A percentile compares a stretch with the other conserved stretches of the same genome.
Evolutionary conservation across 92 coral and sea anemone genomes (phyloP).

Genomic region (Paramuricea clavata): DNA sequence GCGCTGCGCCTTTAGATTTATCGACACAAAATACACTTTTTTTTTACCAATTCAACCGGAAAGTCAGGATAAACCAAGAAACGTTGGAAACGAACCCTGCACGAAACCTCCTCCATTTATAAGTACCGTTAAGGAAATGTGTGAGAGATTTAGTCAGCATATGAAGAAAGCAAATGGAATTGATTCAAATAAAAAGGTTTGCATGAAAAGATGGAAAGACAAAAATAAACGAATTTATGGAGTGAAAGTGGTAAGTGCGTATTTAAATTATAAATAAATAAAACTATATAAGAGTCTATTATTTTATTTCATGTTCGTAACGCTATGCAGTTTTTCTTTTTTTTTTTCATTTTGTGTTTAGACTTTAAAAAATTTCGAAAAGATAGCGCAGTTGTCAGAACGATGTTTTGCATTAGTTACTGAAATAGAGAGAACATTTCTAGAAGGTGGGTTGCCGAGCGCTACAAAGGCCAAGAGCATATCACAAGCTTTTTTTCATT

Average conservation of each 20-base stretch:
- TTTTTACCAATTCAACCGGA: conserved; percentile 13
- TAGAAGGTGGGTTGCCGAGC: not conserved
- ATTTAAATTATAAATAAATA: not conserved
- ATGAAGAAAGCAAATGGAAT: not conserved
- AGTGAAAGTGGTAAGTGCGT: not conserved
- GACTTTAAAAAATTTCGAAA: conserved; percentile 11
- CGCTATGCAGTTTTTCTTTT: no score
- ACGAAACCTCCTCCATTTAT: conserved; percentile 23
- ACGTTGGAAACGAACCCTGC: not conserved
- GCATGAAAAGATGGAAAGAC: conserved; percentile 17
- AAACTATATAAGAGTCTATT: no score
- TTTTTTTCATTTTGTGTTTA: not conserved
- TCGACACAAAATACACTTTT: not conserved
- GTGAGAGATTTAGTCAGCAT: not conserved
- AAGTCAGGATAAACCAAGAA: not conserved
- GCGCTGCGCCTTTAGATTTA: not conserved
- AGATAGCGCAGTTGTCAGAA: conserved; percentile 10
- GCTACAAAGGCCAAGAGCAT: not conserved
- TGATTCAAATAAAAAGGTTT: not conserved
- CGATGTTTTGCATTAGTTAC: not conserved
- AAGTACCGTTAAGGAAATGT: conserved; percentile 23
- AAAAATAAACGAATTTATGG: conserved; percentile 29
- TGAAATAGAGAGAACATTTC: not conserved
- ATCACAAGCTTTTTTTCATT: conserved; percentile 12
- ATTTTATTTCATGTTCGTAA: no score